Evolutionary conservation across 1,140 invertebrate species (phyloP).

Genomic region (Globodera rostochiensis): DNA sequence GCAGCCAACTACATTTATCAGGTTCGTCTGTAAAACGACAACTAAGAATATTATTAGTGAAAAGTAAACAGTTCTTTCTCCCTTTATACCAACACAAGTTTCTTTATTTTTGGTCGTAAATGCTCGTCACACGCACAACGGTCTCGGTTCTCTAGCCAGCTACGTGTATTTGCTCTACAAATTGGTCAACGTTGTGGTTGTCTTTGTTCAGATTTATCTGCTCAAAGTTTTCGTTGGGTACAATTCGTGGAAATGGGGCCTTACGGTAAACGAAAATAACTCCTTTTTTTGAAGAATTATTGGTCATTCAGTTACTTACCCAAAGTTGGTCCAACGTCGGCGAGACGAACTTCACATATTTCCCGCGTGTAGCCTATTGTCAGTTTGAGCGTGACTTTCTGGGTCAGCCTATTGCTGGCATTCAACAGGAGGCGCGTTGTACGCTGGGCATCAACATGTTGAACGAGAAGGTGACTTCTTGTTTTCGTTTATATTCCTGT

Average conservation of each 20-base stretch:
- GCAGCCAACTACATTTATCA: conserved; percentile 16
- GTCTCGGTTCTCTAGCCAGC: conserved; percentile 2
- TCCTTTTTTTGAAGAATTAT: neutral
- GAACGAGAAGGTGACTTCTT: conserved; percentile 22
- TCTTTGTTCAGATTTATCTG: conserved; percentile 9
- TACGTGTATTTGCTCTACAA: conserved; percentile 3
- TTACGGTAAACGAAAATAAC: neutral
- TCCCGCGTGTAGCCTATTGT: conserved; percentile 23
- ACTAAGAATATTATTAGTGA: neutral
- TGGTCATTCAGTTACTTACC: conserved; percentile 5
- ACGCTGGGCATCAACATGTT: conserved; percentile 11
- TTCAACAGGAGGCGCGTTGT: conserved; percentile 15
- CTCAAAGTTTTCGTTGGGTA: conserved; percentile 19
- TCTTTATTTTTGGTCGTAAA: neutral
- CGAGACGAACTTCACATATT: neutral
- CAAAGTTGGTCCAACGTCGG: neutral
- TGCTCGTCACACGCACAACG: neutral
- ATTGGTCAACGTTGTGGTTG: conserved; percentile 5
- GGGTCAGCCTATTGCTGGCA: neutral
- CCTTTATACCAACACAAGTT: neutral
- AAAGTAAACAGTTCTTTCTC: neutral
- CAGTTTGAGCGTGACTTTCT: conserved; percentile 22
- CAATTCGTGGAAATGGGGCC: neutral
- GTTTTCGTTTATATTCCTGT: neutral
- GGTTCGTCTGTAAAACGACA: neutral